Evolutionary conservation across 2,888 invertebrate species (phyloP).

Genomic region (Tholera decimalis): DNA sequence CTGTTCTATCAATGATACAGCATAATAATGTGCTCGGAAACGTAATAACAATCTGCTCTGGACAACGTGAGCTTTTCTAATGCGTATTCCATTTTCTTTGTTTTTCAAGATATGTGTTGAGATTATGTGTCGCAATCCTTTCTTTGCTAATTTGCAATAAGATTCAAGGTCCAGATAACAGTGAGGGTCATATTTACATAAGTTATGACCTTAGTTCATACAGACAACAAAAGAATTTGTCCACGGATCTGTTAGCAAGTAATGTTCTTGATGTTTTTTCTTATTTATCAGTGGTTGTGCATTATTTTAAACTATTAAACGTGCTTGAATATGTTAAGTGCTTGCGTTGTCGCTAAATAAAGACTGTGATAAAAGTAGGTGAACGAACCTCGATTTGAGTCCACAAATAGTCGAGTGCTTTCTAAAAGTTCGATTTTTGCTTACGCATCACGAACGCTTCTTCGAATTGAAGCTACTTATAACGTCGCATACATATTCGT

Average conservation of each 20-base stretch:
- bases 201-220: slow-evolving; percentile 77
- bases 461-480: slow-evolving; percentile 21
- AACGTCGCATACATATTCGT: neutral
- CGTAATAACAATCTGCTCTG: slow-evolving; percentile 68
- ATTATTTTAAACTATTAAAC: slow-evolving; percentile 18
- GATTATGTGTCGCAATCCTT: slow-evolving; percentile 30
- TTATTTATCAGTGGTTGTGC: slow-evolving; percentile 26
- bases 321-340: slow-evolving; percentile 5
- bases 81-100: slow-evolving; percentile 60
- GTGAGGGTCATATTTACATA: slow-evolving; percentile 70
- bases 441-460: slow-evolving; percentile 58
- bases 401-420: slow-evolving; percentile 66
- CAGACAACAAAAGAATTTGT: slow-evolving; percentile 78
- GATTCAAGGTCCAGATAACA: slow-evolving; percentile 42
- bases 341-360: slow-evolving; percentile 26
- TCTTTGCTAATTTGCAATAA: slow-evolving; percentile 29
- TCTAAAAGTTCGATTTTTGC: slow-evolving; percentile 65
- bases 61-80: slow-evolving; percentile 84
- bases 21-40: slow-evolving; percentile 54
- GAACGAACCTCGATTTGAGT: slow-evolving; percentile 68
- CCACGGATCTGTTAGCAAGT: slow-evolving; percentile 66
- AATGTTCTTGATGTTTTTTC: slow-evolving; percentile 68
- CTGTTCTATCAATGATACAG: slow-evolving; percentile 21
- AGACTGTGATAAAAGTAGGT: slow-evolving; percentile 60
- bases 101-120: slow-evolving; percentile 28